Conservation (phyloP, 2,888 invertebrate species). For the Gandaritis pyraliata region DNA sequence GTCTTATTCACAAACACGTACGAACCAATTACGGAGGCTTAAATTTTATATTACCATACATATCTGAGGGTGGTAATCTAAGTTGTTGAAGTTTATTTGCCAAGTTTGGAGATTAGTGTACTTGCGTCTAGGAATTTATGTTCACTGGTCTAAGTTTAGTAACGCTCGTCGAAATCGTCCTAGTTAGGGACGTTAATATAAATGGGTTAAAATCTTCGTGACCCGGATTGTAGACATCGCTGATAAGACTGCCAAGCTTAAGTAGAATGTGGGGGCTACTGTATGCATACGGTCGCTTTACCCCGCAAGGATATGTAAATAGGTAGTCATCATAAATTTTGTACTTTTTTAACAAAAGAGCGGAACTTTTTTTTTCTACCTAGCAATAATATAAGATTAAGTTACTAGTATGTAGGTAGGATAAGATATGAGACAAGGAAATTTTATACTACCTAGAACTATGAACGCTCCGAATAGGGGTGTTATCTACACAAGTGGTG, state of each 20-base stretch:
- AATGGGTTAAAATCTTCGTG: neutral
- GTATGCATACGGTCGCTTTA: too few relatives aligned
- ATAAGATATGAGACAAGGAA: too few relatives aligned
- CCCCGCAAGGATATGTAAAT: too few relatives aligned
- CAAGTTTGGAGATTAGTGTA: slow-evolving; percentile 33
- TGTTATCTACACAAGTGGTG: too few relatives aligned
- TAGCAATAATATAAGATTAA: too few relatives aligned
- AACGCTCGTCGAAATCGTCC: neutral
- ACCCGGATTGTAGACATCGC: neutral
- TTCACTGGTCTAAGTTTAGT: neutral
- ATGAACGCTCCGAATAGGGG: too few relatives aligned
- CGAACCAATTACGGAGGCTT: slow-evolving; percentile 62
- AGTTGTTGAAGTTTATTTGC: slow-evolving; percentile 47
- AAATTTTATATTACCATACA: slow-evolving; percentile 59
- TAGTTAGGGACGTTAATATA: neutral
- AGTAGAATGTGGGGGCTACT: neutral
- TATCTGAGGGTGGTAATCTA: slow-evolving; percentile 47
- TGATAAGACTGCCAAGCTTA: neutral
- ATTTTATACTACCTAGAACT: too few relatives aligned
- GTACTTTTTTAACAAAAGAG: too few relatives aligned
- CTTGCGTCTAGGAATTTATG: slow-evolving; percentile 21
- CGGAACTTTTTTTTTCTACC: too few relatives aligned
- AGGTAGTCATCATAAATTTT: too few relatives aligned
- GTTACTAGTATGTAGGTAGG: too few relatives aligned
- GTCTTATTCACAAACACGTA: slow-evolving; percentile 63